phyloP scores from a whole-genome alignment of 2,888 invertebrate genomes.

The Eristalinus sepulchralis region DNA sequence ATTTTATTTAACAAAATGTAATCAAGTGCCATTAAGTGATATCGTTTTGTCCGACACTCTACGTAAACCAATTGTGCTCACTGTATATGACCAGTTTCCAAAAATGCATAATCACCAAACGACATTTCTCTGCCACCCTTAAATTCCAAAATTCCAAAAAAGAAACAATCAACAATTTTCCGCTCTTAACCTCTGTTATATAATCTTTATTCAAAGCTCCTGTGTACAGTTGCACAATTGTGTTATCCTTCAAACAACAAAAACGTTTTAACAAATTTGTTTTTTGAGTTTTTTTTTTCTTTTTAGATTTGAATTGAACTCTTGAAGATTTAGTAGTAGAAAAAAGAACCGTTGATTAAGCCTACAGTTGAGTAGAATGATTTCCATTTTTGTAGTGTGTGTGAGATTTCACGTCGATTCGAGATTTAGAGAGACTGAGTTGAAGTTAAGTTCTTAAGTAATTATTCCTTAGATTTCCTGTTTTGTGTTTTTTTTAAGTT shows the following conservation, averaged over 20 bases:
- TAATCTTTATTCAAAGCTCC: constrained; percentile 48
- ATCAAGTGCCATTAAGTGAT: no score
- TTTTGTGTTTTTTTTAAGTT: neutral
- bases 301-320: neutral
- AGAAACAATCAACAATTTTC: neutral
- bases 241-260: constrained; percentile 15
- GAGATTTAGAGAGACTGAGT: neutral
- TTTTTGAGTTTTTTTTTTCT: neutral
- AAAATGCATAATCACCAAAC: no score
- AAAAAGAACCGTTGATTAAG: constrained; percentile 1
- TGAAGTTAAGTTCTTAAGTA: neutral
- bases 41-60: no score
- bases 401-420: constrained; percentile 8
- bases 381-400: constrained; percentile 7
- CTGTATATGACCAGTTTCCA: no score
- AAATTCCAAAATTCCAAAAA: no score
- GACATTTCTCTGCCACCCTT: no score
- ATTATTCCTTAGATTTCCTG: neutral
- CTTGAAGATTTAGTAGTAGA: constrained; percentile 32
- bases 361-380: constrained; percentile 21
- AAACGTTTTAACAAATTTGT: neutral
- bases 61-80: no score
- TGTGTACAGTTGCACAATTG: constrained; percentile 35
- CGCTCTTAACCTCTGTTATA: constrained; percentile 54
- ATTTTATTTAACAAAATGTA: no score